Conservation (phyloP, 1,140 invertebrate species). For the Meteorus sp. region DNA sequence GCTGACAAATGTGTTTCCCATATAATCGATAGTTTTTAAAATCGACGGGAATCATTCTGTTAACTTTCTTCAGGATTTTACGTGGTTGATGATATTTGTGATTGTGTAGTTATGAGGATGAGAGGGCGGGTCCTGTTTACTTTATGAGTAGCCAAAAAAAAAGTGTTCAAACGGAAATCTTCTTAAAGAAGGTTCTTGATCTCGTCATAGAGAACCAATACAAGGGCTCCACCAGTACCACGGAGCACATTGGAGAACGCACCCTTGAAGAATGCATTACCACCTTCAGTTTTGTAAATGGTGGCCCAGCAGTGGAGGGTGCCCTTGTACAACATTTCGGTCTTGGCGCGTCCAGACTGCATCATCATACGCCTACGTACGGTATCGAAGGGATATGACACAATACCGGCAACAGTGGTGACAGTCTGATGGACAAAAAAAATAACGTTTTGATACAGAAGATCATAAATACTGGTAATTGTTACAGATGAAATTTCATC, state of each 20-base stretch:
- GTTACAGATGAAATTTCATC: constrained; percentile 14
- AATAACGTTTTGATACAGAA: constrained; percentile 13
- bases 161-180: too few species aligned
- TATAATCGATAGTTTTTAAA: constrained; percentile 1
- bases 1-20: background rate
- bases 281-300: constrained; percentile 69
- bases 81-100: constrained; percentile 26
- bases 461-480: constrained; percentile 55
- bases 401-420: constrained; percentile 75
- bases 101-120: constrained; percentile 24
- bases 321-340: constrained; percentile 72
- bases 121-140: too few species aligned
- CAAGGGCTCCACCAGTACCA: constrained; percentile 78
- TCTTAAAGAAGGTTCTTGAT: constrained; percentile 68
- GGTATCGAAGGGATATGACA: constrained; percentile 89
- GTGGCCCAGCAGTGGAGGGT: constrained; percentile 75
- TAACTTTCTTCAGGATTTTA: background rate
- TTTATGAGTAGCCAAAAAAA: too few species aligned
- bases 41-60: too few species aligned
- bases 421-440: constrained; percentile 59
- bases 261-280: constrained; percentile 77
- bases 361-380: constrained; percentile 91
- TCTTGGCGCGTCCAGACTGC: constrained; percentile 73
- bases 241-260: constrained; percentile 79
- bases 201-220: constrained; percentile 79